Evolutionary conservation across 1,140 invertebrate genomes (phyloP), one percentile per base, ranked within the genome.

Genomic region (Probaryconus sp.): DNA sequence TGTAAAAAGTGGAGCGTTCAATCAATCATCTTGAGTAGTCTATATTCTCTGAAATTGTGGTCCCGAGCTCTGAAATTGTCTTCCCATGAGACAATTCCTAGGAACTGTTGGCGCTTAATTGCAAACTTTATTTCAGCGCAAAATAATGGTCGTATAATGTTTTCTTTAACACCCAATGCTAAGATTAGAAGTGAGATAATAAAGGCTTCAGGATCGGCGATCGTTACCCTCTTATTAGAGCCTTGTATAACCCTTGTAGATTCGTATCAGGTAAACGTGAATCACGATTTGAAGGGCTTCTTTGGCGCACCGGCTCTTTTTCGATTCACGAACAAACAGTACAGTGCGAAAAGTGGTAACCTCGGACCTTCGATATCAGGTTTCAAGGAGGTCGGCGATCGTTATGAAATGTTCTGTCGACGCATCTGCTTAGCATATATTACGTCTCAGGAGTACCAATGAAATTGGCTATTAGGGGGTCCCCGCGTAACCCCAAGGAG

Each of bases 391-490:
- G 26, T 47, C 45, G 33, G 10, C 38, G 60, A 65, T 55, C 42
- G 50, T 65, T 55, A 56, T 65, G 61, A 55, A 53, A 65, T 55
- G n/a, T 47, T 58, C 42, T 50, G 42, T 37, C 69, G 51, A 28
- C 43, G 60, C 51, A 51, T 64, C 69, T 60, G 51, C 45, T 72
- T 72, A 71, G 51, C 69, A 72, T 72, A 65, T 16, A 51, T 64
- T 72, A 60, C 21, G 16, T 13, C 11, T 20, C 42, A 20, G 40
- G 33, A 55, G 43, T 17, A 37, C 43, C 53, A 63, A 51, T 35
- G 30, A 64, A 65, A 64, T 58, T 48, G 20, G 69, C 58, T 35
- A 60, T 72, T 63, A 48, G 68, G 21, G 48, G 31, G 21, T 17
- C 24, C 6, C 28, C 20, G 55, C 37, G 21, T 30, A 47, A 40